Percentiles rank a stretch among this genome's conserved stretches.
phyloP scores from a whole-genome alignment of 1,140 invertebrate species.

The Orussus abietinus region DNA sequence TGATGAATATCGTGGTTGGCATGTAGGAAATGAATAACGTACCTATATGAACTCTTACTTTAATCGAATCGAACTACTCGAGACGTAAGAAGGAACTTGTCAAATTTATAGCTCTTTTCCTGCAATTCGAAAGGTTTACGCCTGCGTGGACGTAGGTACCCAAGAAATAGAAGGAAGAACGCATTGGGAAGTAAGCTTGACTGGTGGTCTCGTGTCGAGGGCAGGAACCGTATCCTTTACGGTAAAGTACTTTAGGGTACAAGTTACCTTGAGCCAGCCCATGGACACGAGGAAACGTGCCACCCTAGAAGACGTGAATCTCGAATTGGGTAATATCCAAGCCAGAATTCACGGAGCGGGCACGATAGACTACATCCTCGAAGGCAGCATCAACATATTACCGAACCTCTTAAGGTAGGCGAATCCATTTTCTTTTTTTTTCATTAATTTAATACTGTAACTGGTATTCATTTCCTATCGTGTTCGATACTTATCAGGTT shows the following conservation, averaged over 20 bases:
- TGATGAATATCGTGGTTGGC: too few relatives aligned
- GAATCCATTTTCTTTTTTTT: too few relatives aligned
- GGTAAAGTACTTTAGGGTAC: constrained; percentile 69
- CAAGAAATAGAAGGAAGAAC: constrained; percentile 71
- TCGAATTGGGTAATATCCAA: constrained; percentile 81
- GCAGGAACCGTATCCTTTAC: constrained; percentile 71
- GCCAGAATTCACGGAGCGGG: constrained; percentile 68
- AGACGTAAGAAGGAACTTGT: too few relatives aligned
- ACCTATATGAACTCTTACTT: too few relatives aligned
- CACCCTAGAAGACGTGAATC: constrained; percentile 66
- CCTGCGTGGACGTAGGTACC: constrained; percentile 70
- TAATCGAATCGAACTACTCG: not conserved
- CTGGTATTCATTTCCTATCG: too few relatives aligned
- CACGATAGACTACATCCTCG: constrained; percentile 74
- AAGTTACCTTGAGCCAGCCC: constrained; percentile 66
- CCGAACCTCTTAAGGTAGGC: constrained; percentile 69
- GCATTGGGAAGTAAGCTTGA: constrained; percentile 70
- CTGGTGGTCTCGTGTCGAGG: constrained; percentile 64
- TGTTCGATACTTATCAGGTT: too few relatives aligned
- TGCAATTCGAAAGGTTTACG: constrained; percentile 47
- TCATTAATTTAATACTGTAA: too few relatives aligned
- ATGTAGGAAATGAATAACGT: too few relatives aligned
- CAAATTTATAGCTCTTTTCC: constrained; percentile 8
- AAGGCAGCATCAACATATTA: constrained; percentile 72
- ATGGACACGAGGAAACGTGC: constrained; percentile 71